Evolutionary conservation across 2,888 invertebrate genomes (phyloP).

Genomic region (Linnaemya vulpina): DNA sequence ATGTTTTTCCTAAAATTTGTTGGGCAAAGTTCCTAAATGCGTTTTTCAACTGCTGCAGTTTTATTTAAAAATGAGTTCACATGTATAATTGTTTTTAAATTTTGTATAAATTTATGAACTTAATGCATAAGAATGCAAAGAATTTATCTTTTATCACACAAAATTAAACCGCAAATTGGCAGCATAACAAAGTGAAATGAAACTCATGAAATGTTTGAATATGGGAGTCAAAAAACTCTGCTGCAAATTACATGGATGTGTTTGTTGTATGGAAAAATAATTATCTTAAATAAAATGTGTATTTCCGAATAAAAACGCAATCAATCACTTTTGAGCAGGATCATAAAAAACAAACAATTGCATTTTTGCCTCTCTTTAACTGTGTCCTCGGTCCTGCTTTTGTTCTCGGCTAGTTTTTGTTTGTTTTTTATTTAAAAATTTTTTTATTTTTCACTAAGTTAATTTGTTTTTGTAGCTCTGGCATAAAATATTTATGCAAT

Average conservation of each 20-base stretch:
- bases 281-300: conserved; percentile 30
- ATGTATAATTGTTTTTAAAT: conserved; percentile 14
- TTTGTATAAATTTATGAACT: background rate
- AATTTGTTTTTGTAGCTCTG: conserved; percentile 48
- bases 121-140: conserved; percentile 3
- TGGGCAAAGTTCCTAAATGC: too few relatives aligned
- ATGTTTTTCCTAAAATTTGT: background rate
- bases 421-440: background rate
- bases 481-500: conserved; percentile 68
- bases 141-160: conserved; percentile 35
- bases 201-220: conserved; percentile 19
- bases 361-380: conserved; percentile 22
- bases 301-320: conserved; percentile 60
- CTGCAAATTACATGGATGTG: background rate
- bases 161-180: conserved; percentile 52
- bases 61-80: background rate
- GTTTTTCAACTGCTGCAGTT: background rate
- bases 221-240: conserved; percentile 1
- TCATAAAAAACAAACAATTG: conserved; percentile 57
- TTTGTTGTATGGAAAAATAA: conserved; percentile 16
- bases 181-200: conserved; percentile 38
- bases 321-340: conserved; percentile 64
- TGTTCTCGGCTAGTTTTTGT: background rate
- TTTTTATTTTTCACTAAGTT: conserved; percentile 20
- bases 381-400: background rate